phyloP scores from a whole-genome alignment of 2,888 invertebrate genomes.

The Ormyrus rosae region DNA sequence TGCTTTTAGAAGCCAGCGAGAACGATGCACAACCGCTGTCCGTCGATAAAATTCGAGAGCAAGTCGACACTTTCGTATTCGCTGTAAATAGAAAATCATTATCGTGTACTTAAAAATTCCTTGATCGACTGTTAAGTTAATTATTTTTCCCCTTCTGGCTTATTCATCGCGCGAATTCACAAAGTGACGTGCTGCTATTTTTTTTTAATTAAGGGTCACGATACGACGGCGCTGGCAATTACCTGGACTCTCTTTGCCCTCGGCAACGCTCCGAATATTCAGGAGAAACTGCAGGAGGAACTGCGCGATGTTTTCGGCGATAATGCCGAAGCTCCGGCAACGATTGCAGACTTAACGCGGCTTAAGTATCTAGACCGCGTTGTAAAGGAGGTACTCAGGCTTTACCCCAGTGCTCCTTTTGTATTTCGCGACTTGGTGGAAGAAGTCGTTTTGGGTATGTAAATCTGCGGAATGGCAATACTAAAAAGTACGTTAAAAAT shows the following conservation, averaged over 20 bases:
- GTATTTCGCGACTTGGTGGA: conserved; percentile 76
- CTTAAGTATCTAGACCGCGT: conserved; percentile 79
- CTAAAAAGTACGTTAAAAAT: no score
- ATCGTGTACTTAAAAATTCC: neutral
- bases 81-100: conserved; percentile 75
- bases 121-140: neutral
- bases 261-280: conserved; percentile 75
- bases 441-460: conserved; percentile 74
- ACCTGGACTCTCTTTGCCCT: conserved; percentile 77
- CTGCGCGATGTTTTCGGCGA: conserved; percentile 71
- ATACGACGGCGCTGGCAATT: conserved; percentile 78
- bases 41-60: conserved; percentile 81
- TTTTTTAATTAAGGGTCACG: conserved; percentile 73
- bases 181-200: neutral
- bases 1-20: conserved; percentile 79
- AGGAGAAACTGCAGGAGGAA: conserved; percentile 76
- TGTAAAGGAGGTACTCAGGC: conserved; percentile 79
- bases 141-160: neutral
- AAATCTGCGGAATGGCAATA: neutral
- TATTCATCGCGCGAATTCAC: neutral
- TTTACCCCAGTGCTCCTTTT: conserved; percentile 78
- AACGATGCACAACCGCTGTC: conserved; percentile 79
- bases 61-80: conserved; percentile 87
- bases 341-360: conserved; percentile 69
- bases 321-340: conserved; percentile 62